Base-by-base conservation (phyloP, 2,888 invertebrate genomes). In the Drosophila merina region DNA sequence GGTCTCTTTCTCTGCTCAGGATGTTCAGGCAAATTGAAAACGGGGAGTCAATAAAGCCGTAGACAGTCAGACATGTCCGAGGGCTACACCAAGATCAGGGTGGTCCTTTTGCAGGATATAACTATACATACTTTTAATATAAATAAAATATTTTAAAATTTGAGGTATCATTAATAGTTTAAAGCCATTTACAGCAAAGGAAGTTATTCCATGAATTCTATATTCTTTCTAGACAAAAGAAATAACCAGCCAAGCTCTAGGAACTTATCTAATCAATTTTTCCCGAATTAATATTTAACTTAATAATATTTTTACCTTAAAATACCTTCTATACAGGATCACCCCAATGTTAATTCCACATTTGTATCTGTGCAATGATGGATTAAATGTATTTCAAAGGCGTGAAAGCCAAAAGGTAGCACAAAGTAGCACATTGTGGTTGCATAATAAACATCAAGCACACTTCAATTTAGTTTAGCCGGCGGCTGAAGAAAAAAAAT, bases 341-440 rank as follows among this genome's bases (percentile, higher is more conserved):
- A 60, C 33, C 62, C 60, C 48, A 12, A 10, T 12, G 9, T 20
- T 9, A 8, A 42, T 28, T 49, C 42, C 25, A 25, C 64, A 55
- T 48, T 33, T 55, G 54, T 57, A 12, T 36, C 59, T 68, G 47
- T 49, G 57, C 62, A 81, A 87, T 83, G 83, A 84, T 88, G 88
- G 83, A 84, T 84, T 88, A 84, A 83, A 83, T 88, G 80, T 88
- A 77, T 86, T 77, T 88, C 81, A 88, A 88, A 79, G 88, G 83
- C 88, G 88, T 84, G 84, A 84, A 88, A 86, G 88, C 80, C 72
- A 86, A 84, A 86, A 76, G 88, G 80, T 74, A 67, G 68, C 82
- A 85, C 71, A 81, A 81, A 87, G 75, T 76, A 79, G 69, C 77
- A 55, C 71, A 87, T 86, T 86, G 87, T 82, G 82, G 85, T 78